phyloP scores from a whole-genome alignment of 2,888 invertebrate species.

The Agrochola lota region DNA sequence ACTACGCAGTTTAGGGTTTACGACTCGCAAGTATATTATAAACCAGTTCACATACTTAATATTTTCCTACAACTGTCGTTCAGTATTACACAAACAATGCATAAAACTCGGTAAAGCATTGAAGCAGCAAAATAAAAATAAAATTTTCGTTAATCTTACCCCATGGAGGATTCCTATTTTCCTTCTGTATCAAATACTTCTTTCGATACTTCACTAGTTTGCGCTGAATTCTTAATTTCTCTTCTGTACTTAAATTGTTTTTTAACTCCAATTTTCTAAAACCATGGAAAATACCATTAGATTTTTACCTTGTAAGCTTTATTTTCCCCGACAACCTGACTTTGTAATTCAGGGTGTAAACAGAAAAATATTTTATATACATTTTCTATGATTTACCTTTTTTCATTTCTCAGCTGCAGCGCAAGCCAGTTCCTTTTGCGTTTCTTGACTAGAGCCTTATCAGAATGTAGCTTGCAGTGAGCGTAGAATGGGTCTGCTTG shows the following conservation, averaged over 20 bases:
- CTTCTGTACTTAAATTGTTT: slow-evolving; percentile 92
- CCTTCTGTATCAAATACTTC: slow-evolving; percentile 94
- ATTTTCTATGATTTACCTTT: slow-evolving; percentile 81
- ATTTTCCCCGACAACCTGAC: neutral
- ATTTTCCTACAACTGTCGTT: neutral
- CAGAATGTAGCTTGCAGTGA: slow-evolving; percentile 98
- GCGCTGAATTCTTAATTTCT: slow-evolving; percentile 94
- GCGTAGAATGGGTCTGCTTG: slow-evolving; percentile 99
- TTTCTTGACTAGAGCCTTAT: slow-evolving; percentile 95
- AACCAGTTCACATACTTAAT: neutral
- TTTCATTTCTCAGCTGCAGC: slow-evolving; percentile 94
- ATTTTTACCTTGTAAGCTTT: neutral
- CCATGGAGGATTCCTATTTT: slow-evolving; percentile 95
- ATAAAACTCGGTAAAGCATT: neutral
- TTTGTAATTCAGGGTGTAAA: neutral
- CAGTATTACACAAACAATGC: neutral
- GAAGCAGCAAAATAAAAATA: neutral
- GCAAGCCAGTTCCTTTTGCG: slow-evolving; percentile 96
- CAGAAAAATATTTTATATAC: neutral
- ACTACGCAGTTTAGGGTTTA: no score
- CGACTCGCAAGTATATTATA: no score
- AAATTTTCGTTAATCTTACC: slow-evolving; percentile 87
- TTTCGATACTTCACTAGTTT: slow-evolving; percentile 96
- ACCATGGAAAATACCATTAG: slow-evolving; percentile 11
- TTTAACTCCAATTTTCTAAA: slow-evolving; percentile 90